Base-by-base conservation (phyloP, 2,888 invertebrate species). In the Macrosoma leucophasiata region DNA sequence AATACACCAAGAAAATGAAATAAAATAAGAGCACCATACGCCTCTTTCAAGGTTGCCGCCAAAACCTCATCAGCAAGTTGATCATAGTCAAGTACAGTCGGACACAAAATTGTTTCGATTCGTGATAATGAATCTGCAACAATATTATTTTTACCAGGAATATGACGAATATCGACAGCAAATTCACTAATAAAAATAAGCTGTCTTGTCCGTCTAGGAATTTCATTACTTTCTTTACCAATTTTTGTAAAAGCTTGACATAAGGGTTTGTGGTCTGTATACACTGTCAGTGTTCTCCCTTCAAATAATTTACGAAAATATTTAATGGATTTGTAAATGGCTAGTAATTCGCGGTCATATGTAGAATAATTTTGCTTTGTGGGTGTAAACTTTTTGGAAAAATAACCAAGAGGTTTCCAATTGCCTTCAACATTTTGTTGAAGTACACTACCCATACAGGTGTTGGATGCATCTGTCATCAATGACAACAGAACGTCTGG, bases 271-370 rank as follows among this genome's bases (percentile, higher is more conserved):
- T 40, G 31, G 13, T 36, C 36, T 1, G 36, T 40, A 19, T 33
- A 36, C 2, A 36, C 19, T 26, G 26, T 36, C 2, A 41, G 12
- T 5, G n/a, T 4, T 5, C 37, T 10, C 5, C 30, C 38, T 31
- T 42, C 39, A 13, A 42, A 10, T 9, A 36, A 14, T 14, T 9
- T 7, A 19, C 35, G 14, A 21, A 41, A 41, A 17, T 41, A 21
- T 13, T 29, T 39, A 2, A 46, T 19, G 1, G 41, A 18, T 12
- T 33, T 7, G 18, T 43, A 46, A 11, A 41, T 36, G 6, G 35
- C 46, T 9, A 37, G 20, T 14, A 43, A 21, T 26, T 43, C 46
- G 13, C 36, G 14, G 13, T 46, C 46, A 18, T 39, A 42, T 2
- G 35, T 36, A 17, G 24, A 24, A 15, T 41, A 41, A 13, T 25